Evolutionary conservation across 2,888 invertebrate genomes (phyloP), one percentile per base, ranked within the genome.

Genomic region (Laothoe populi): DNA sequence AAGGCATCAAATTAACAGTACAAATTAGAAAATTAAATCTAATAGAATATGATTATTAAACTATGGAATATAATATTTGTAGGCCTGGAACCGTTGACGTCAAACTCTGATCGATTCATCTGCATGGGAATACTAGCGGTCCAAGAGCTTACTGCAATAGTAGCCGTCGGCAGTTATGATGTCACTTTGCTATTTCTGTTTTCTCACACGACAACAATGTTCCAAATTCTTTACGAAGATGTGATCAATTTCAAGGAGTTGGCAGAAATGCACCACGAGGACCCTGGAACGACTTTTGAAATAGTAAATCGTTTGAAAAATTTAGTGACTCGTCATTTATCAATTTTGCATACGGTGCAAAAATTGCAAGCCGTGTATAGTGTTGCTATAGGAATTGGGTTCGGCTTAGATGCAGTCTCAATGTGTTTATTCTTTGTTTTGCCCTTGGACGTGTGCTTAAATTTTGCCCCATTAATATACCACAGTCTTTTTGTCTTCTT

Each of bases 371-470:
- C 64, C 2, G 68, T 79, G 24, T 79, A 74, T 46, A 74, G 70
- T 40, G 57, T 69, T 13, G 31, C 65, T 7, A 71, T 78, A 24
- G 80, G 81, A 1, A 57, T 79, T 3, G 70, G 71, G 19, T 72
- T 83, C 5, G 68, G 70, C 5, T 61, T 78, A 3, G 66, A 75
- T 48, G 76, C 72, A 0, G 66, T 81, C 45, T 73, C 74, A 16
- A 35, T 78, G n/a, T 78, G 76, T 62, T 59, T 79, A 57, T 80
- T 81, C 26, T 73, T 79, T 53, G 70, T 76, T 24, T 64, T 82
- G 24, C 81, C 81, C 13, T 57, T 79, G 0, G 70, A 79, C 0
- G 68, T 72, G 8, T 70, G 73, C 65, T 60, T 75, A 2, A 76
- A 70, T 19, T 81, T 75, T 63, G 70, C 65, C 16, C 79, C 79